phyloP scores from a whole-genome alignment of 2,888 invertebrate species.

The Microctonus hyperodae region DNA sequence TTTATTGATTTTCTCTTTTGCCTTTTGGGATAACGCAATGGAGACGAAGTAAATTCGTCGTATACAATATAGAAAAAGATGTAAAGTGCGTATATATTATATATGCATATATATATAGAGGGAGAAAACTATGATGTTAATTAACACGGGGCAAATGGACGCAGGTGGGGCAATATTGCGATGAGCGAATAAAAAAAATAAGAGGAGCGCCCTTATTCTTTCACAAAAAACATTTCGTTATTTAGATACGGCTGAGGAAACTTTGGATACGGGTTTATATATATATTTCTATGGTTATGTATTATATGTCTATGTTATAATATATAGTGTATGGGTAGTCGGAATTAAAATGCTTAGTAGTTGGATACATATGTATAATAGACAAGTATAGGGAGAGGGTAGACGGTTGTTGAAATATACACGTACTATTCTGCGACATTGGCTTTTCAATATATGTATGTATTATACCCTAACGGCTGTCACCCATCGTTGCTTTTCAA shows the following conservation, averaged over 20 bases:
- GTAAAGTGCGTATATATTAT: too few species aligned
- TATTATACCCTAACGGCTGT: constrained; percentile 15
- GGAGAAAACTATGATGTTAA: constrained; percentile 7
- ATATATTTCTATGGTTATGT: not conserved
- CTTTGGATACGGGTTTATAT: constrained; percentile 3
- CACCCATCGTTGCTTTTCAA: constrained; percentile 13
- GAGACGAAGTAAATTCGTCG: constrained; percentile 23
- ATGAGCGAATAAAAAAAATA: not conserved
- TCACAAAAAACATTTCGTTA: constrained; percentile 10
- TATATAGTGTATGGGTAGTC: too few species aligned
- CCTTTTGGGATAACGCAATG: constrained; percentile 28
- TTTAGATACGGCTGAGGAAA: constrained; percentile 13
- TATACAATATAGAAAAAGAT: constrained; percentile 1
- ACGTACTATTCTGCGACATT: constrained; percentile 12
- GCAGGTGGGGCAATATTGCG: constrained; percentile 1
- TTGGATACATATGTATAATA: not conserved
- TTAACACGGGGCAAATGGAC: constrained; percentile 1
- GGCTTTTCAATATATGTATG: constrained; percentile 21
- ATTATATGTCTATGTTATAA: too few species aligned
- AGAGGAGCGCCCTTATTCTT: constrained; percentile 12
- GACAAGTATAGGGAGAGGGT: too few species aligned
- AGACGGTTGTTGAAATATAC: constrained; percentile 1
- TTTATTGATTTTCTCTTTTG: constrained; percentile 35
- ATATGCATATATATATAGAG: not conserved
- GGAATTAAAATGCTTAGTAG: too few species aligned